phyloP scores from a whole-genome alignment of 1,140 invertebrate species.

The Holcopasites calliopsidis region DNA sequence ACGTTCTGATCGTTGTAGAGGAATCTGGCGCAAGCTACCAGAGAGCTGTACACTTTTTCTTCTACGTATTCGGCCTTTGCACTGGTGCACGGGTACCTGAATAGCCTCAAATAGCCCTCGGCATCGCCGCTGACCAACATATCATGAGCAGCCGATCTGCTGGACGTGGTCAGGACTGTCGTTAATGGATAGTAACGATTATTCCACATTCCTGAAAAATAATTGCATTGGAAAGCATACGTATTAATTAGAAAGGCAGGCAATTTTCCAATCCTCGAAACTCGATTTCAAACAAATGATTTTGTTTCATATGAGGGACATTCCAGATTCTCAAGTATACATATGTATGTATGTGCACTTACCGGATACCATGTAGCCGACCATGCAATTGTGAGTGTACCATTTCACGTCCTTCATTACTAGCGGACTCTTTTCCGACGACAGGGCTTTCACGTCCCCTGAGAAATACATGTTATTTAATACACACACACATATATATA shows the following conservation, averaged over 20 bases:
- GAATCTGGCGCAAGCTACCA: constrained; percentile 90
- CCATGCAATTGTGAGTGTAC: constrained; percentile 91
- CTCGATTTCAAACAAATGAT: too few relatives aligned
- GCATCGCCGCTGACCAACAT: constrained; percentile 93
- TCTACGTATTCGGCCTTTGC: constrained; percentile 92
- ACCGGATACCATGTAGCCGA: constrained; percentile 92
- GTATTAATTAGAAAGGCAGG: too few relatives aligned
- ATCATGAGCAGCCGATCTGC: constrained; percentile 89
- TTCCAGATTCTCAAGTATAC: too few relatives aligned
- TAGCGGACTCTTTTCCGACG: constrained; percentile 90
- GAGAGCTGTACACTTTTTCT: constrained; percentile 93
- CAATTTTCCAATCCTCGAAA: too few relatives aligned
- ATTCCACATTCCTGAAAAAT: constrained; percentile 89
- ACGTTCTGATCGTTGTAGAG: constrained; percentile 92
- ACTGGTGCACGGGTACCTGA: constrained; percentile 91
- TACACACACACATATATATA: neutral
- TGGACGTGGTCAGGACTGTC: constrained; percentile 89
- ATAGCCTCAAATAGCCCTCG: constrained; percentile 94
- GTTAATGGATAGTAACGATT: constrained; percentile 92
- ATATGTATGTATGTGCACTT: too few relatives aligned
- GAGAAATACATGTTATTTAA: constrained; percentile 59
- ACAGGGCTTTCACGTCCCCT: constrained; percentile 93
- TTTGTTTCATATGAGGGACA: too few relatives aligned
- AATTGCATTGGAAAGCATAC: neutral
- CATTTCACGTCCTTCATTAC: constrained; percentile 95